Base-by-base conservation (phyloP, 2,888 invertebrate species). In the Scaptomyza flava region DNA sequence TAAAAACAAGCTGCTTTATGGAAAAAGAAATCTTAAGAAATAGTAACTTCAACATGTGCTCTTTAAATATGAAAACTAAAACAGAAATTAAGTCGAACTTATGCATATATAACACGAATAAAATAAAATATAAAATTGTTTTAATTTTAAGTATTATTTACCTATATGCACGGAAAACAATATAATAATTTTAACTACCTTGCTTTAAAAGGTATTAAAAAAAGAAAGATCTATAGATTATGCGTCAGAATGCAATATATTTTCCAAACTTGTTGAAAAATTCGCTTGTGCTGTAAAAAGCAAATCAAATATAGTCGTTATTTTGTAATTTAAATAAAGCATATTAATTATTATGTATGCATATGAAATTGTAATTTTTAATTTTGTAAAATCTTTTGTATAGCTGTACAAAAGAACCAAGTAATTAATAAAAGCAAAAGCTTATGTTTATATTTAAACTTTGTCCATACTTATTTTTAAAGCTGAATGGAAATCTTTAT, bases 241-340 rank as follows among this genome's bases (percentile, higher is more conserved):
- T 47, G 60, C 76, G 56, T 79, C 58, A 48, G 70, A 79, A 72
- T 83, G 84, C 87, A 83, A 87, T 87, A 81, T 52, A 68, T 70
- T 81, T 69, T 87, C 68, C 58, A 71, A 73, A 82, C 64, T 85
- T 82, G 72, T 72, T 73, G 73, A 74, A 62, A 72, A 67, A 71
- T 73, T 77, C 74, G 76, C 69, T 72, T 71, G 72, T 84, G 82
- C 84, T 87, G 75, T 81, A 81, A 82, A 63, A 84, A 76, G 79
- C 86, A 87, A 76, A 79, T 86, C 82, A 89, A 87, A 82, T 79
- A 82, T 85, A 85, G 85, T 85, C 89, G 85, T 85, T 89, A 85
- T 87, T 86, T 79, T 89, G 70, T 84, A 88, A 88, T 88, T 86
- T 85, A 87, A 87, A 73, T 48, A 50, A 83, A 70, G 46, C 64